Evolutionary conservation across 1,140 invertebrate genomes (phyloP), one percentile per base, ranked within the genome.

Genomic region (Brachionus manjavacas): DNA sequence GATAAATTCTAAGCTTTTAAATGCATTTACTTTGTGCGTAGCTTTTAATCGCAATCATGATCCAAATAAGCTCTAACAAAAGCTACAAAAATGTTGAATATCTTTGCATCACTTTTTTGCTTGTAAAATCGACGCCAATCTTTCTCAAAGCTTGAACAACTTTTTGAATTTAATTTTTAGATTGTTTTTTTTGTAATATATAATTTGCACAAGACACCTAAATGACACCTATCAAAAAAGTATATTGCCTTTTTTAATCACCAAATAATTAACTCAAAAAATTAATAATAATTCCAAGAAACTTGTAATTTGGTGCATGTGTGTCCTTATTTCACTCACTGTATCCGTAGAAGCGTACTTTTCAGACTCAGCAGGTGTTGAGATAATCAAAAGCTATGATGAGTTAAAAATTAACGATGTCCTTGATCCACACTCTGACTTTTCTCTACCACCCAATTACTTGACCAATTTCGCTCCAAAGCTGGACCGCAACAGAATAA

Each of bases 141-240:
- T 60, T 60, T 60, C 52, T 60, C 52, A 60, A 60, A 60, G 52
- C 52, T 60, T 60, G n/a, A 60, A 60, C 20, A 60, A 60, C 8
- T 60, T 60, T 60, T 60, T 35, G 31, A 60, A 60, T 20, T 60
- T 60, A 60, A 60, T 60, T 60, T 60, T 60, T 60, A 60, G 52
- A 60, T 60, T 60, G 52, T 60, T 60, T 60, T 60, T n/a, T 60
- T 60, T 60, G 52, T 60, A 60, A 60, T 60, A 60, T 60, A 60
- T 20, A 60, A 20, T 60, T 60, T 60, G 52, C 52, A 60, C 52
- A 16, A 4, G 52, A 20, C 52, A 60, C 7, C 52, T 60, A 20
- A 60, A 60, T 60, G 52, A 60, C 16, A 60, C 52, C 52, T 60
- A 25, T 25, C 52, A 60, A 60, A 23, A 20, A 60, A 60, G 52